Percentiles rank a stretch among this genome's conserved stretches.
These are phyloP conservation scores for Nebria salina DNA, from an alignment of 2,888 invertebrate species.

Conservation along the genomic window DNA sequence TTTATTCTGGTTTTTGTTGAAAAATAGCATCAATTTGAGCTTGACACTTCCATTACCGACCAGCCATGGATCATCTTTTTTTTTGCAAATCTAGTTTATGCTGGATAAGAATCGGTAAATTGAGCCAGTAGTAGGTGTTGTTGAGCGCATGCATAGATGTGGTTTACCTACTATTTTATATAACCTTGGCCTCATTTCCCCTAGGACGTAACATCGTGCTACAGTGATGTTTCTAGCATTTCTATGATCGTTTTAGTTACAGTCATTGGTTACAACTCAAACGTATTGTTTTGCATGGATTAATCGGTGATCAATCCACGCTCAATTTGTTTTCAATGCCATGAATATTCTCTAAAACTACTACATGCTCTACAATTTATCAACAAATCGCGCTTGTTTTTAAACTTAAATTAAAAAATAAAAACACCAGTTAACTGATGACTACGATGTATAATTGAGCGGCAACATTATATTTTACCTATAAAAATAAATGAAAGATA, in stretches of 20 bases:
- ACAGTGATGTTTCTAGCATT: slow-evolving; percentile 5
- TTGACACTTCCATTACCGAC: background rate
- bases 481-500: too few species aligned
- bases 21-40: background rate
- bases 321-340: background rate
- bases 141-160: background rate
- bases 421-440: too few species aligned
- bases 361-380: background rate
- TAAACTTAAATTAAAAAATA: too few species aligned
- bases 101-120: background rate
- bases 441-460: too few species aligned
- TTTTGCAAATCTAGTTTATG: background rate
- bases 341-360: background rate
- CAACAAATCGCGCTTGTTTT: too few species aligned
- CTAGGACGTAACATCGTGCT: slow-evolving; percentile 10
- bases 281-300: slow-evolving; percentile 16
- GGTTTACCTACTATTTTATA: background rate
- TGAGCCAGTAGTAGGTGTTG: background rate
- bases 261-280: background rate
- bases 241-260: slow-evolving; percentile 8
- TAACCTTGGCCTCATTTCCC: slow-evolving; percentile 26
- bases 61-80: background rate
- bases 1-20: too few species aligned
- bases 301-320: background rate
- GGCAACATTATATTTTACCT: too few species aligned